Percentiles rank a stretch among this genome's conserved stretches.
phyloP scores from a whole-genome alignment of 2,113 vertebrate species.

The Noctilio leporinus region DNA sequence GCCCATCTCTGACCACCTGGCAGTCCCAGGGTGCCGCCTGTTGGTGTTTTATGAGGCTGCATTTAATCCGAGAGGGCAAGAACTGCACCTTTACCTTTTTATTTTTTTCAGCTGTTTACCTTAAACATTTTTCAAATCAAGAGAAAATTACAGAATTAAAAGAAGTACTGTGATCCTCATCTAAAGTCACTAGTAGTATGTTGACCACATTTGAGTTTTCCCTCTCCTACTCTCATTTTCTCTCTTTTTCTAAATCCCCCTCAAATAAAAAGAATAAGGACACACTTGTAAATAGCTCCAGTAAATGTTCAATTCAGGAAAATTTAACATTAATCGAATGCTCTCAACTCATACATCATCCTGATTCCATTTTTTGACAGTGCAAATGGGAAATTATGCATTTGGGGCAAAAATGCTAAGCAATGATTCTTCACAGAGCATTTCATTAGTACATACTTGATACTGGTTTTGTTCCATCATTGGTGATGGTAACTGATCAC shows the following conservation, averaged over 20 bases:
- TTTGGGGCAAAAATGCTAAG: background rate
- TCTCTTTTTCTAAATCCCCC: fast-evolving
- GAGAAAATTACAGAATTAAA: background rate
- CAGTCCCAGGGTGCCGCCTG: background rate
- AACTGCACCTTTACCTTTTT: background rate
- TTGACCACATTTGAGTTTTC: background rate
- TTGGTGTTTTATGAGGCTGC: background rate
- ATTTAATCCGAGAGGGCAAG: background rate
- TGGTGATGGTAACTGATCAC: background rate
- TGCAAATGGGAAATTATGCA: background rate
- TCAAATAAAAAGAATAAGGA: background rate
- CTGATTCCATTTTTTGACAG: background rate
- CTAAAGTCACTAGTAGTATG: background rate
- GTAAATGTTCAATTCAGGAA: background rate
- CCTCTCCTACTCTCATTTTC: background rate
- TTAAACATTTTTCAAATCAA: background rate
- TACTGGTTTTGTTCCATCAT: background rate
- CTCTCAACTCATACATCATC: background rate
- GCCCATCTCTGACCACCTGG: background rate
- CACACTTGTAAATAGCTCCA: background rate
- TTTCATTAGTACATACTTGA: background rate
- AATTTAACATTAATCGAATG: background rate
- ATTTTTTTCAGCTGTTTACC: background rate
- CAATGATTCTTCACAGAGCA: background rate
- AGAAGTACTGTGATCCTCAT: background rate